phyloP scores from a whole-genome alignment of 2,888 invertebrate genomes.

The Sphaerophoria rueppellii region DNA sequence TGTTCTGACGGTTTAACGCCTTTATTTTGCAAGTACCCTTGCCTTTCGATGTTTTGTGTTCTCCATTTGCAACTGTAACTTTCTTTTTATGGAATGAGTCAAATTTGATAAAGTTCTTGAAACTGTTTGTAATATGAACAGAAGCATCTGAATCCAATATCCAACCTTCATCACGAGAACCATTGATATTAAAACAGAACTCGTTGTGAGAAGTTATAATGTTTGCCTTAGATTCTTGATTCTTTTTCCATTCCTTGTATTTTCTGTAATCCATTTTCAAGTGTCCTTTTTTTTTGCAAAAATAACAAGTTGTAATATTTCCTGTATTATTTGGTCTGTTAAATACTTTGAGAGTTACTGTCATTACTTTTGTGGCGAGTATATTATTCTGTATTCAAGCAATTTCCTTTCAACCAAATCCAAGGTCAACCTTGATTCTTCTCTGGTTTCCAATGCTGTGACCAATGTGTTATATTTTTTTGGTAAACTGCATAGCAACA shows the following conservation, averaged over 20 bases:
- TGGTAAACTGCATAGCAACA: slow-evolving; percentile 4
- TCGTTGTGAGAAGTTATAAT: neutral
- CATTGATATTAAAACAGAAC: neutral
- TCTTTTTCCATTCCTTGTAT: neutral
- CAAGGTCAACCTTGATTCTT: neutral
- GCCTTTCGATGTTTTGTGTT: neutral
- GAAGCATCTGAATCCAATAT: neutral
- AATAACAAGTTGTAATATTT: neutral
- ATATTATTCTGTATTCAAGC: neutral
- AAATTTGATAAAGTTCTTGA: neutral
- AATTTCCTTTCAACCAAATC: neutral
- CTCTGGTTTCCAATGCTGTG: neutral
- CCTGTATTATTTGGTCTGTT: neutral
- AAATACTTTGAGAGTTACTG: neutral
- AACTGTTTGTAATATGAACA: neutral
- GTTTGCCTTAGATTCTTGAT: neutral
- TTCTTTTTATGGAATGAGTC: neutral
- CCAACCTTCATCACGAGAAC: neutral
- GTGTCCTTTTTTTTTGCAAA: neutral
- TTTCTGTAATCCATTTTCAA: neutral
- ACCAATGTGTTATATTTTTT: neutral
- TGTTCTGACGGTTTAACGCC: neutral
- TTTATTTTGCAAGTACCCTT: neutral
- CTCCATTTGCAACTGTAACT: neutral
- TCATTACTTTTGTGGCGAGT: neutral